Conservation (phyloP, 2,113 vertebrate species). For the Chaenocephalus aceratus region DNA sequence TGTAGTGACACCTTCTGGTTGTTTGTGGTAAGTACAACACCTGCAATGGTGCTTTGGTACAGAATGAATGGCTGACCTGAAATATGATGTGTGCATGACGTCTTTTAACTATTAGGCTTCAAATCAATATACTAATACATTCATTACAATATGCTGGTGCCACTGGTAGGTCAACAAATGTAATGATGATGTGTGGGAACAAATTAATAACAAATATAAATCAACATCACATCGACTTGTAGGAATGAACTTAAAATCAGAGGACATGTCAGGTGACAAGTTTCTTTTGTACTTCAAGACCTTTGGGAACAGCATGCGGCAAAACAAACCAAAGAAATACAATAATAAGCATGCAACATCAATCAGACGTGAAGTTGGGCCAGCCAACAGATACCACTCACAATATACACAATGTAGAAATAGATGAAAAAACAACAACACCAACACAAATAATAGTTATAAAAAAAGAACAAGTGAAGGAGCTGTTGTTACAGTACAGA, state of each 20-base stretch:
- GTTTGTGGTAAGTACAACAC: conserved; percentile 40
- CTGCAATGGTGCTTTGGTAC: fast-evolving
- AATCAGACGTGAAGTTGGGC: conserved; percentile 61
- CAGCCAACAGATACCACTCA: conserved; percentile 67
- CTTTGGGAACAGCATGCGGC: conserved; percentile 49
- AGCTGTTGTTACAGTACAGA: conserved; percentile 59
- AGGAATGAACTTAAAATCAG: background rate
- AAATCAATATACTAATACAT: background rate
- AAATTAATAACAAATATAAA: too few relatives aligned
- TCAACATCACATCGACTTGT: background rate
- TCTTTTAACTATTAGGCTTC: background rate
- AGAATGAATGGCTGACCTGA: background rate
- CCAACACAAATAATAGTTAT: background rate
- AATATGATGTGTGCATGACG: background rate
- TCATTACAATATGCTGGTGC: background rate
- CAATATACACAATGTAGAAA: conserved; percentile 39
- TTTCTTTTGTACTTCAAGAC: conserved; percentile 64
- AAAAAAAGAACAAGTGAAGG: conserved; percentile 10
- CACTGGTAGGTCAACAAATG: background rate
- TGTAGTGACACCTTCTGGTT: conserved; percentile 50
- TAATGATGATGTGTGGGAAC: background rate
- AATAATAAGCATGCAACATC: conserved; percentile 67
- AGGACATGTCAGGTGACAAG: conserved; percentile 3
- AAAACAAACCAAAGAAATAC: conserved; percentile 44
- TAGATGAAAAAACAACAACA: background rate